Evolutionary conservation across 2,888 invertebrate species (phyloP).

Genomic region (Eupithecia centaureata): DNA sequence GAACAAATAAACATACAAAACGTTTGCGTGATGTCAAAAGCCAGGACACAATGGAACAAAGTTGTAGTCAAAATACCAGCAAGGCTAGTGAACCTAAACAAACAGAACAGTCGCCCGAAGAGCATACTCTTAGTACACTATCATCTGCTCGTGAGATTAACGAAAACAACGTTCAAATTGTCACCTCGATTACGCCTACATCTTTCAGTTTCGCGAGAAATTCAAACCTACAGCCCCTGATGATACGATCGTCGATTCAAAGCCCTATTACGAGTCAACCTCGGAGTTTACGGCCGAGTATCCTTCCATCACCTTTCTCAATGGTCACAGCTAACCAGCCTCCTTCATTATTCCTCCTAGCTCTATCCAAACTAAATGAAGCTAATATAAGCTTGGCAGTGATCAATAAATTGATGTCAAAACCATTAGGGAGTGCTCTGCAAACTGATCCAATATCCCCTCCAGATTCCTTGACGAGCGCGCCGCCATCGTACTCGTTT

Average conservation of each 20-base stretch:
- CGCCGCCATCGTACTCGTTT: constrained; percentile 77
- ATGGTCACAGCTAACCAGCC: constrained; percentile 52
- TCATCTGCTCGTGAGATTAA: background rate
- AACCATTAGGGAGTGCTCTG: constrained; percentile 31
- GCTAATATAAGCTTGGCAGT: constrained; percentile 55
- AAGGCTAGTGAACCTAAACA: background rate
- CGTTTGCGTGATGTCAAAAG: background rate
- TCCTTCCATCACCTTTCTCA: constrained; percentile 50
- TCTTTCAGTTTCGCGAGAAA: background rate
- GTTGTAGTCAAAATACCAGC: constrained; percentile 8
- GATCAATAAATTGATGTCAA: constrained; percentile 44
- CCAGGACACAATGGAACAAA: constrained; percentile 3
- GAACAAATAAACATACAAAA: background rate
- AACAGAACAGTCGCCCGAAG: background rate
- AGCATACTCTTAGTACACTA: background rate
- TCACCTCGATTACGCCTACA: background rate
- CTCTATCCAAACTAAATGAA: constrained; percentile 65
- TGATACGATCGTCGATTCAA: constrained; percentile 44
- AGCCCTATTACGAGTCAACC: constrained; percentile 24
- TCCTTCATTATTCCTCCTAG: constrained; percentile 64
- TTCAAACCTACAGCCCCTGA: constrained; percentile 37
- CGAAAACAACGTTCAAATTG: constrained; percentile 1
- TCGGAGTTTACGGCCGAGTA: constrained; percentile 33
- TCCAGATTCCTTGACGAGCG: constrained; percentile 71
- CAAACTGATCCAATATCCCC: constrained; percentile 59